phyloP scores from a whole-genome alignment of 1,140 invertebrate genomes.

The Drosophila seguyi region DNA sequence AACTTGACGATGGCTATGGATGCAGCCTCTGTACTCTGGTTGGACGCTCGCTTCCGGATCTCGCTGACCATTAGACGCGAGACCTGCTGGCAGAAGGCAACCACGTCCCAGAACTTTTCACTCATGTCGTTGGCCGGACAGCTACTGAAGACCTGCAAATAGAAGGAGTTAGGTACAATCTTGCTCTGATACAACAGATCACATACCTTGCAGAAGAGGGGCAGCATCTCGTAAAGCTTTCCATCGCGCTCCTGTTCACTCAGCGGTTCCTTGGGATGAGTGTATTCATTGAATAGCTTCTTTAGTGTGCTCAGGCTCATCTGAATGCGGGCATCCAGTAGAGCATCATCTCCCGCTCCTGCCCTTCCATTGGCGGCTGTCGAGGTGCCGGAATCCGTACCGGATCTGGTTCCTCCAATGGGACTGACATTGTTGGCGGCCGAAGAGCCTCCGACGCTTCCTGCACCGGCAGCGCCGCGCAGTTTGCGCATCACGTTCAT shows the following conservation, averaged over 20 bases:
- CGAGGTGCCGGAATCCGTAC: slow-evolving; percentile 20
- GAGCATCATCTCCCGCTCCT: slow-evolving; percentile 81
- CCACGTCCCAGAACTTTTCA: slow-evolving; percentile 97
- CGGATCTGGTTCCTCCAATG: slow-evolving; percentile 68
- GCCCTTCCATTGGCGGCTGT: slow-evolving; percentile 53
- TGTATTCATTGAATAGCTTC: slow-evolving; percentile 97
- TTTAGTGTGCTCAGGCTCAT: slow-evolving; percentile 97
- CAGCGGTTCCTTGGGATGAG: slow-evolving; percentile 92
- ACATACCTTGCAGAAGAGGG: slow-evolving; percentile 97
- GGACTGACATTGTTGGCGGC: slow-evolving; percentile 21
- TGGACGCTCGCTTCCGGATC: slow-evolving; percentile 96
- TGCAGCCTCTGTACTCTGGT: slow-evolving; percentile 97
- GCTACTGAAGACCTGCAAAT: slow-evolving; percentile 94
- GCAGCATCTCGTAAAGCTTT: slow-evolving; percentile 99
- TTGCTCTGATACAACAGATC: too few relatives aligned
- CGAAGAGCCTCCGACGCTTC: slow-evolving; percentile 48
- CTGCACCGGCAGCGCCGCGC: slow-evolving; percentile 86
- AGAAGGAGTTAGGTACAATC: not conserved
- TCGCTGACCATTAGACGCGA: slow-evolving; percentile 98
- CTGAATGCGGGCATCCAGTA: slow-evolving; percentile 91
- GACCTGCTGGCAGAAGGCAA: slow-evolving; percentile 97
- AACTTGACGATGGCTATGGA: slow-evolving; percentile 98
- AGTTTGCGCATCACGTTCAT: slow-evolving; percentile 96
- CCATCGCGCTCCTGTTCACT: slow-evolving; percentile 94
- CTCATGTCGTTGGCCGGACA: slow-evolving; percentile 96